phyloP scores from a whole-genome alignment of 1,140 invertebrate genomes.

The Ctenoplectra terminalis region DNA sequence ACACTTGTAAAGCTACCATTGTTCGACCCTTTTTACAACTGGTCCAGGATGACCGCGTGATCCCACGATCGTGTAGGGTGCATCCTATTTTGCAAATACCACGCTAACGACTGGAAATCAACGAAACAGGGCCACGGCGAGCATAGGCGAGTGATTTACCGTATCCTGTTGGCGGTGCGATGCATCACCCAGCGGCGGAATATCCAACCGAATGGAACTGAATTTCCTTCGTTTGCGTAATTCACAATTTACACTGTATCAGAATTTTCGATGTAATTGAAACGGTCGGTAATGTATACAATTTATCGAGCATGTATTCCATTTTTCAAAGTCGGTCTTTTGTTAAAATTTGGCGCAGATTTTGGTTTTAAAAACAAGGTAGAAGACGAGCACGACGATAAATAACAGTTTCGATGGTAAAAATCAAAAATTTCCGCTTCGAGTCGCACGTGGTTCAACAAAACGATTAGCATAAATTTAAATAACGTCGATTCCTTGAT shows the following conservation, averaged over 20 bases:
- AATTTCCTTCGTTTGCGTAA: constrained; percentile 7
- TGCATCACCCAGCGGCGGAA: neutral
- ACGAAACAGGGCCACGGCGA: constrained; percentile 11
- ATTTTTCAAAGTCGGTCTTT: no score
- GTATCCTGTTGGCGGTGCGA: constrained; percentile 5
- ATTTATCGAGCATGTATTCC: no score
- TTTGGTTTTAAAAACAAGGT: no score
- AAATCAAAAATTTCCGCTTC: no score
- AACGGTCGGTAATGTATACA: no score
- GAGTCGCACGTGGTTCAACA: no score
- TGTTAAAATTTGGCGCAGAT: no score
- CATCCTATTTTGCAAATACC: constrained; percentile 48
- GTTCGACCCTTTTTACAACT: constrained; percentile 48
- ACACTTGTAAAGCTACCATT: constrained; percentile 67
- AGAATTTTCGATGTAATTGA: neutral
- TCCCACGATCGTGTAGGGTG: constrained; percentile 26
- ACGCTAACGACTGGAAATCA: constrained; percentile 47
- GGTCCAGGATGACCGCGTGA: constrained; percentile 18
- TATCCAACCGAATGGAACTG: constrained; percentile 12
- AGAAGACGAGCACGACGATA: no score
- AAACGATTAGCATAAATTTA: neutral
- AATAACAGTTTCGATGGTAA: no score
- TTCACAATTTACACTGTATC: neutral
- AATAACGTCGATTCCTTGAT: neutral
- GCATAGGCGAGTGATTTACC: constrained; percentile 37